Base-by-base conservation (phyloP, 2,888 invertebrate species). In the Xestia xanthographa region DNA sequence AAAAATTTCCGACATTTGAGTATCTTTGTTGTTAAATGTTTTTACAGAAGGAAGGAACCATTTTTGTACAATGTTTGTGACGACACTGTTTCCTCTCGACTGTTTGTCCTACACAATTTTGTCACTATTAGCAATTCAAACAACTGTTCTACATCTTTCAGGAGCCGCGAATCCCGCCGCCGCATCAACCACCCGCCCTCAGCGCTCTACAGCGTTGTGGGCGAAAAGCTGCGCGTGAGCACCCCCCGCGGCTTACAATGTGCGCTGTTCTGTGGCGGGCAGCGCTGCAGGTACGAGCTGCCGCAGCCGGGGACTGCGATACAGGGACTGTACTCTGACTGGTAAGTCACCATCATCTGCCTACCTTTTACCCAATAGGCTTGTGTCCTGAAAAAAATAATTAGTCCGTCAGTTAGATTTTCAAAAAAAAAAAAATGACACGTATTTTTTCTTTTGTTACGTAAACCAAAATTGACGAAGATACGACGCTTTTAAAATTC, bases 211-310 rank as follows among this genome's bases (percentile, higher is more conserved):
- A 95, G 94, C 82, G 87, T 92, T 0, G 68, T 96, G 1, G 92
- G 96, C 8, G 97, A 97, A 91, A 94, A 96, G 14, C 92, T 98
- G 56, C 97, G 98, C 56, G 97, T 97, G 70, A 94, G 96, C 80
- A 97, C 98, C 0, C 98, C 98, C 0, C 97, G 97, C 2, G 97
- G 97, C 14, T 96, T 98, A 76, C 98, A 98, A 91, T 98, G 98
- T 91, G 97, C 98, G 56, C 97, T 98, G 87, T 98, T 98, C 95
- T 99, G 98, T 93, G 98, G 98, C 1, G 99, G 99, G 0, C 95
- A 97, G 56, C 97, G 97, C 79, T 99, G 99, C 95, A 98, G 98
- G 92, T 99, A 98, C 94, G 98, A 98, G 92, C 97, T 96, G 86
- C 97, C 97, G 0, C 97, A 97, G 75, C 97, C 97, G 94, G 96